Base-by-base conservation (phyloP, 2,113 vertebrate species). In the Oncorhynchus mykiss region DNA sequence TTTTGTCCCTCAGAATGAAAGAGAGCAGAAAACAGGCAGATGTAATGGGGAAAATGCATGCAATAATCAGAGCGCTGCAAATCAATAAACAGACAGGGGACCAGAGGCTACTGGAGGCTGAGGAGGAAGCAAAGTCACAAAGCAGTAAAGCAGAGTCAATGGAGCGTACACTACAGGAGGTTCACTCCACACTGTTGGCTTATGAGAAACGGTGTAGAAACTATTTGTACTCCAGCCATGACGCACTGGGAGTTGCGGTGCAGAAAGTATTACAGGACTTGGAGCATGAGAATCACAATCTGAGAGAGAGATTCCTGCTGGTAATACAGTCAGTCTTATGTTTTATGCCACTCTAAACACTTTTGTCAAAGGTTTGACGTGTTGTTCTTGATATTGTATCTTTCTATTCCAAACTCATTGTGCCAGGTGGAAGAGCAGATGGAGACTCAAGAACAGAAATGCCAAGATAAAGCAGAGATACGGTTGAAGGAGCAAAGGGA, bases 51-150 rank as follows among this genome's bases (percentile, higher is more conserved):
- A 91, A 92, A 82, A 89, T 95, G 31, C 90, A 95, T 76, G 83
- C 24, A 72, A 90, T 91, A 73, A 13, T 94, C 84, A 85, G 89
- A 48, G 93, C 95, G 80, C 92, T 91, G 78, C 93, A 94, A 62
- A 88, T 88, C 70, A 90, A 82, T n/a, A 84, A 93, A 83, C 91
- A 86, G 7, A 84, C 80, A 18, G 88, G 86, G 0, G 74, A 93
- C 75, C 87, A 91, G 14, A 91, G 90, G n/a, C 88, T 94, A 76
- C 91, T 85, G 76, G 93, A 94, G 54, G 89, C 91, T 20, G 90
- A 85, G 13, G 64, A 84, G 5, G 91, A 93, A 67, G 81, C 83
- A 0, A 80, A 91, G 48, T 78, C 84, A 14, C 87, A 95, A 7
- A 87, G 86, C 71, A 89, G 89, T 72, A 91, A 85, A 86, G 76